Base-by-base conservation (phyloP, 2,797 vertebrate species). In the Chaenodraco wilsoni region DNA sequence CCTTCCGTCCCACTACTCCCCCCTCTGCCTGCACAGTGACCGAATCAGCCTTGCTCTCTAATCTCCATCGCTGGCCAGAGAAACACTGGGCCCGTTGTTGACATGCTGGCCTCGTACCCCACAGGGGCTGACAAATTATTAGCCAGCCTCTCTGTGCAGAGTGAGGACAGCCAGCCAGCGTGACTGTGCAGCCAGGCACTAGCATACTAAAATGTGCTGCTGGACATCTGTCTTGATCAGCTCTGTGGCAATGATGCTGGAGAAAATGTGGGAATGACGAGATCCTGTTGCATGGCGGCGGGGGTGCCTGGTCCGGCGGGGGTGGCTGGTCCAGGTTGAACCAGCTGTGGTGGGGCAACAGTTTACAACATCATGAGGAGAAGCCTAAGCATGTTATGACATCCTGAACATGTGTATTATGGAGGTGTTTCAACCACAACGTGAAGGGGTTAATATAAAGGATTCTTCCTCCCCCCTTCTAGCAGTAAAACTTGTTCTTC, bases 401-500 rank as follows among this genome's bases (percentile, higher is more conserved):
- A 75, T 68, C 60, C 57, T 44, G 54, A 78, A 60, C 65, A 44
- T 8, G 17, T 58, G 78, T 31, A n/a, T 49, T 63, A 43, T 49
- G 55, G 56, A 78, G 44, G 72, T 78, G 74, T 73, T 83, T 79
- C 82, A 61, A 83, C 78, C 27, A 80, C 72, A 83, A 88, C 78
- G 78, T 64, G 37, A 92, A 89, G 8, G 90, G 87, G 93, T 93
- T 94, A 94, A 93, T 37, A 89, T 83, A 82, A 87, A 90, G 81
- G 81, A 91, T 87, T 85, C 81, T 87, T 88, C 90, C 88, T 86
- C 91, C 90, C 91, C 90, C 89, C 86, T 89, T 89, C 60, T 79
- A 91, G 93, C 90, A 84, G 94, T 89, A 93, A 88, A 92, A 95
- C 95, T 93, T 77, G 95, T 95, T 95, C 89, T 93, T 89, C 94